phyloP scores from a whole-genome alignment of 2,113 vertebrate species.

The Guaruba guarouba region DNA sequence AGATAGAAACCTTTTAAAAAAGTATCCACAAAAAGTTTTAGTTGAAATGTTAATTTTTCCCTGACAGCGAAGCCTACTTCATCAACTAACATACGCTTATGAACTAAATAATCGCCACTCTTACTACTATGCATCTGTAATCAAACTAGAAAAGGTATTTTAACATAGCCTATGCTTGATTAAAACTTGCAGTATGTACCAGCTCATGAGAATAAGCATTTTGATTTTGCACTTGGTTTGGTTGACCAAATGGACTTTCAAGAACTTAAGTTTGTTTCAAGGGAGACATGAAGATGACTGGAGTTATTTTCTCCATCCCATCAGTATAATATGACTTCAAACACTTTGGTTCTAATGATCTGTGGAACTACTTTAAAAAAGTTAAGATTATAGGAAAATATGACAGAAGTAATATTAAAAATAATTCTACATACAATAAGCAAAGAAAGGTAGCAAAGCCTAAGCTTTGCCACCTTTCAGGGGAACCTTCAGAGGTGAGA shows the following conservation, averaged over 20 bases:
- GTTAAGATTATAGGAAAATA: neutral
- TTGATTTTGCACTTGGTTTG: neutral
- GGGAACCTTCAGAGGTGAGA: neutral
- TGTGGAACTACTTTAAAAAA: neutral
- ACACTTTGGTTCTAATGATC: neutral
- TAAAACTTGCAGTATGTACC: neutral
- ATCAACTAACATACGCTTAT: neutral
- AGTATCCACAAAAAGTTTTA: neutral
- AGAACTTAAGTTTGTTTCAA: neutral
- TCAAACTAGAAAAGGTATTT: neutral
- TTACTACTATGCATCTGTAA: neutral
- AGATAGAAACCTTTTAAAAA: neutral
- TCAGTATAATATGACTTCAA: fast-evolving
- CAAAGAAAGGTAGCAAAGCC: neutral
- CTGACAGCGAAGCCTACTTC: neutral
- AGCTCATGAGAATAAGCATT: neutral
- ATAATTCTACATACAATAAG: neutral
- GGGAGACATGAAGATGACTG: neutral
- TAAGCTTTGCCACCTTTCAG: neutral
- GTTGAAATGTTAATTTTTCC: neutral
- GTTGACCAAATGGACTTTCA: neutral
- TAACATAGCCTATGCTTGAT: neutral
- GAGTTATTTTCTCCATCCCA: neutral
- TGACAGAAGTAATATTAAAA: neutral
- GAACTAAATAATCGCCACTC: neutral